Evolutionary conservation across 2,888 invertebrate genomes (phyloP).

Genomic region (Cylloceria caligata): DNA sequence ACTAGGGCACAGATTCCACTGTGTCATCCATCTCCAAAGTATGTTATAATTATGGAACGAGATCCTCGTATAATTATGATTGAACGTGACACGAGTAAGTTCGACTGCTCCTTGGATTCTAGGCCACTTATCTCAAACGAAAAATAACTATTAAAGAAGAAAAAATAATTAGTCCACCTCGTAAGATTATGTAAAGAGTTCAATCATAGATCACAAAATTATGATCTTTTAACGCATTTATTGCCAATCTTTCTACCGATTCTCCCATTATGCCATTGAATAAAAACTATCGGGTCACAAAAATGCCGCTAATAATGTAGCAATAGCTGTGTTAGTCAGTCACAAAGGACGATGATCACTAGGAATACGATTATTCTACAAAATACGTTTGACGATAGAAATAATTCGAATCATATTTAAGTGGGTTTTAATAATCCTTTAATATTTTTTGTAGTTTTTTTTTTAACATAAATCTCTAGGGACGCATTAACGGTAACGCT

Average conservation of each 20-base stretch:
- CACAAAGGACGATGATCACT: slow-evolving; percentile 13
- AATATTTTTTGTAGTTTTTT: background rate
- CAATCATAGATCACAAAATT: background rate
- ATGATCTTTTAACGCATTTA: background rate
- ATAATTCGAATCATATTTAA: slow-evolving; percentile 30
- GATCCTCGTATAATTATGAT: background rate
- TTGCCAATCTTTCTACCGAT: background rate
- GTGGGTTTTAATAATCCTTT: background rate
- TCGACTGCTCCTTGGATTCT: background rate
- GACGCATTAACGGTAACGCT: slow-evolving; percentile 33
- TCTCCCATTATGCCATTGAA: background rate
- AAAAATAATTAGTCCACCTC: background rate
- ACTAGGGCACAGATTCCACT: background rate
- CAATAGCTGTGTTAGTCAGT: slow-evolving; percentile 17
- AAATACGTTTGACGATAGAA: slow-evolving; percentile 25
- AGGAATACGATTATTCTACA: slow-evolving; percentile 25
- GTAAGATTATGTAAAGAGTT: background rate
- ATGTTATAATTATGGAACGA: background rate
- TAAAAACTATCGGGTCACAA: slow-evolving; percentile 2
- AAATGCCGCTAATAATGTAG: background rate
- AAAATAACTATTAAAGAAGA: background rate
- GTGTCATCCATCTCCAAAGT: background rate
- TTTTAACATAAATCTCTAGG: slow-evolving; percentile 37
- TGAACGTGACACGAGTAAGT: background rate
- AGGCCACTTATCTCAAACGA: slow-evolving; percentile 7